Evolutionary conservation across 2,888 invertebrate genomes (phyloP).

Genomic region (Branchipolynoe longqiensis): DNA sequence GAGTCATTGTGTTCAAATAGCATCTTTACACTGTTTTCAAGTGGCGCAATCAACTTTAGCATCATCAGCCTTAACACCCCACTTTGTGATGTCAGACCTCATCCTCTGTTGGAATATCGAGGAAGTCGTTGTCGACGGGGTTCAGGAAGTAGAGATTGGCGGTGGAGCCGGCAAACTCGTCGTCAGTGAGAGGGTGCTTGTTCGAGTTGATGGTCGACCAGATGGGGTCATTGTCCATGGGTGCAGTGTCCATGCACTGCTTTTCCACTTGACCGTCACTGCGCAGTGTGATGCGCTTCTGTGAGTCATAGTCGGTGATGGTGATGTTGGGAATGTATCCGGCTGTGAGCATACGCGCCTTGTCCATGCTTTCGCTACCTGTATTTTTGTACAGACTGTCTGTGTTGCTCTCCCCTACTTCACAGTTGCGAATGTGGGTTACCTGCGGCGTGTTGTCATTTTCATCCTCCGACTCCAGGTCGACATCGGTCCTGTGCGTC

Average conservation of each 20-base stretch:
- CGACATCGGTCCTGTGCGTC: background rate
- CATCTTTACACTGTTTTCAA: too few relatives aligned
- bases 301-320: conserved; percentile 58
- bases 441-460: background rate
- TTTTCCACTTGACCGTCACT: background rate
- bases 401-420: conserved; percentile 16
- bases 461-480: background rate
- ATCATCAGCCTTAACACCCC: too few relatives aligned
- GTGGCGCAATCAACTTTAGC: too few relatives aligned
- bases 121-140: conserved; percentile 41
- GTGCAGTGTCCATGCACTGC: background rate
- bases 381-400: conserved; percentile 27
- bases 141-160: conserved; percentile 26
- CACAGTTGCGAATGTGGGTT: background rate
- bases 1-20: too few relatives aligned
- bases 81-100: conserved; percentile 16
- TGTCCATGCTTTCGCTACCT: background rate
- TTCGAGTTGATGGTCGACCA: conserved; percentile 11
- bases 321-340: conserved; percentile 57
- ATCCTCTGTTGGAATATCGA: conserved; percentile 20
- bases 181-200: conserved; percentile 6
- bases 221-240: background rate
- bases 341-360: conserved; percentile 11
- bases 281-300: background rate
- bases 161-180: background rate